These are phyloP conservation scores for Bothrops jararaca DNA, from an alignment of 2,113 vertebrate species.

Conservation along the genomic window DNA sequence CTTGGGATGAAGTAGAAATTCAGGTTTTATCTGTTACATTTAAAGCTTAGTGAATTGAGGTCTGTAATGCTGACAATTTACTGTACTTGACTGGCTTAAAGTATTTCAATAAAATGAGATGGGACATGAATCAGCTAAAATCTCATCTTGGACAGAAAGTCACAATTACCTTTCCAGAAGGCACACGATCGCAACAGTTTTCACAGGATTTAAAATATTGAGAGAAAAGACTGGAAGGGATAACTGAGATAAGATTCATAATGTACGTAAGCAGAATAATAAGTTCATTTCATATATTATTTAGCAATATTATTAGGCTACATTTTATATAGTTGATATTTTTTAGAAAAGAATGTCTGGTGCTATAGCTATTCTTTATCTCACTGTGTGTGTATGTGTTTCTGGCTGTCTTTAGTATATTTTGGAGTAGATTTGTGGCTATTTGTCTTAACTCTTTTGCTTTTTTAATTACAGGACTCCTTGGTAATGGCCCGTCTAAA, in stretches of 20 bases:
- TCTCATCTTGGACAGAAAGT: background rate
- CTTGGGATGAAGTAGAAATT: background rate
- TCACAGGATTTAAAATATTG: background rate
- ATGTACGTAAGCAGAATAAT: background rate
- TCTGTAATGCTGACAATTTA: background rate
- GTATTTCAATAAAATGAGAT: background rate
- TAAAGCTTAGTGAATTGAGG: background rate
- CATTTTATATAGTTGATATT: background rate
- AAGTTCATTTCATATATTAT: background rate
- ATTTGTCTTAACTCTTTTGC: constrained; percentile 39
- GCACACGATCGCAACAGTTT: background rate
- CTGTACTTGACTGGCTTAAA: background rate
- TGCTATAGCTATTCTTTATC: background rate
- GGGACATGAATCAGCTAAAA: background rate
- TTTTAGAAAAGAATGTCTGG: constrained; percentile 1
- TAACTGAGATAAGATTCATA: background rate
- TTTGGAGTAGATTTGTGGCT: constrained; percentile 24
- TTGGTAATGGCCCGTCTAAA: constrained; percentile 88
- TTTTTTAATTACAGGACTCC: constrained; percentile 79
- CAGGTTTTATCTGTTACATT: background rate
- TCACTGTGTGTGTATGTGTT: fast-evolving
- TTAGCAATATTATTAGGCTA: background rate
- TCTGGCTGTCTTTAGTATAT: fast-evolving
- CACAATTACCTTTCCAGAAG: background rate
- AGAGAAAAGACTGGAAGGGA: background rate